These are phyloP conservation scores for Benitochromis conjunctus DNA, from an alignment of 2,113 vertebrate species.

Conservation along the genomic window DNA sequence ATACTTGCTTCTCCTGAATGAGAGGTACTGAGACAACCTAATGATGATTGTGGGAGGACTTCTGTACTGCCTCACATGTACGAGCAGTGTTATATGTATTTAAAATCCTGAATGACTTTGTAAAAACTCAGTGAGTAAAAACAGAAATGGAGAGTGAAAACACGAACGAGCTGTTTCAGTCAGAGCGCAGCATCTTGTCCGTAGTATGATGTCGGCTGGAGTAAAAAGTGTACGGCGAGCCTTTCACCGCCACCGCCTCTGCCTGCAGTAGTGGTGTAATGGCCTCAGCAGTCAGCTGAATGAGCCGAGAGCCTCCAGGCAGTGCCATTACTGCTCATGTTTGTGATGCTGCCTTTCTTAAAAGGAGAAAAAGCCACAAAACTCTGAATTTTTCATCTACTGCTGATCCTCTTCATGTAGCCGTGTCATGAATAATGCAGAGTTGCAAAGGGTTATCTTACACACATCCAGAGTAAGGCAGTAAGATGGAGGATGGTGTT, in stretches of 20 bases:
- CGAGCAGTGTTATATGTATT: neutral
- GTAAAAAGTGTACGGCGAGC: neutral
- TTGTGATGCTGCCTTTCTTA: constrained; percentile 21
- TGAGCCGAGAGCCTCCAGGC: constrained; percentile 8
- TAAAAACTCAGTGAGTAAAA: neutral
- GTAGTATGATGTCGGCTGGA: neutral
- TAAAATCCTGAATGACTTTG: neutral
- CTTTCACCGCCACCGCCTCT: neutral
- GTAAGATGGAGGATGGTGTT: neutral
- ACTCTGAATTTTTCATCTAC: constrained; percentile 65
- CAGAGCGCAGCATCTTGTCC: neutral
- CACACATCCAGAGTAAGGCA: neutral
- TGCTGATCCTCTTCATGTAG: constrained; percentile 35
- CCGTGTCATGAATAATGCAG: constrained; percentile 55
- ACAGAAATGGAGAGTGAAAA: neutral
- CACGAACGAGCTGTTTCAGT: fast-evolving
- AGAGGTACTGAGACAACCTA: neutral
- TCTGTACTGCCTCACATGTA: neutral
- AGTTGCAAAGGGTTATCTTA: constrained; percentile 1
- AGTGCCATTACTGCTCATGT: constrained; percentile 46
- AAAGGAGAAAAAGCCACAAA: constrained; percentile 30
- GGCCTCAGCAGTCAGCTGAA: neutral
- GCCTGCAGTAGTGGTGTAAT: neutral
- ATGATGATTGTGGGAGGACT: fast-evolving
- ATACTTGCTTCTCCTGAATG: neutral